Base-by-base conservation (phyloP, 2,113 vertebrate species). In the Platysternon megacephalum region DNA sequence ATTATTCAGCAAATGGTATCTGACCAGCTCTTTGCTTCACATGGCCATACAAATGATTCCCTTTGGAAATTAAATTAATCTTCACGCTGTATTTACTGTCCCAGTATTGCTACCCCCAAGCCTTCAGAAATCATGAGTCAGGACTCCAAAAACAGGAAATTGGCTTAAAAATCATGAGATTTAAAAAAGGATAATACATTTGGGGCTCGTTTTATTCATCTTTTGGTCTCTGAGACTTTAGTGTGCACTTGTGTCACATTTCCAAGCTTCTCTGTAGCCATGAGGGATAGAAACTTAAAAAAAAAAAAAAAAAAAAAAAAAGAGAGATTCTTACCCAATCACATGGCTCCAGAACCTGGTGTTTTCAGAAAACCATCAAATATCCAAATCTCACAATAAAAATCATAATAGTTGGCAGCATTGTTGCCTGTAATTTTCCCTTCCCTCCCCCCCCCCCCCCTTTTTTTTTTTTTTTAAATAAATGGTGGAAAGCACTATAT, bases 351-450 rank as follows among this genome's bases (percentile, higher is more conserved):
- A 44, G 52, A 52, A 26, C 16, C 39, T 0, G 0, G 12, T 3
- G 0, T 87, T 74, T 3, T 0, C 1, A 0, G 11, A 8, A 74
- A 12, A 4, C 0, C 7, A 26, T n/a, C 39, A 19, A 35, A 13
- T 1, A 58, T 16, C 3, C 14, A 84, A 12, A 24, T 0, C 79
- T 32, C 2, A 1, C 52, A 17, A 2, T 5, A 0, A 0, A 0
- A 22, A 55, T 85, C 88, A 1, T 0, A 5, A 1, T 3, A 0
- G 1, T 2, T 68, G 21, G 24, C 39, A n/a, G 80, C 26, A 1
- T 42, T 72, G 42, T 1, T 21, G 32, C 1, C 1, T 0, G 0
- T 12, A 32, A 72, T 51, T 19, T 65, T 2, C 13, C 28, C 10
- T n/a, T 32, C 0, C 0, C 4, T 80, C 48, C 35, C 32, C 39